Base-by-base conservation (phyloP, 2,888 invertebrate genomes). In the Lissonota sp. region DNA sequence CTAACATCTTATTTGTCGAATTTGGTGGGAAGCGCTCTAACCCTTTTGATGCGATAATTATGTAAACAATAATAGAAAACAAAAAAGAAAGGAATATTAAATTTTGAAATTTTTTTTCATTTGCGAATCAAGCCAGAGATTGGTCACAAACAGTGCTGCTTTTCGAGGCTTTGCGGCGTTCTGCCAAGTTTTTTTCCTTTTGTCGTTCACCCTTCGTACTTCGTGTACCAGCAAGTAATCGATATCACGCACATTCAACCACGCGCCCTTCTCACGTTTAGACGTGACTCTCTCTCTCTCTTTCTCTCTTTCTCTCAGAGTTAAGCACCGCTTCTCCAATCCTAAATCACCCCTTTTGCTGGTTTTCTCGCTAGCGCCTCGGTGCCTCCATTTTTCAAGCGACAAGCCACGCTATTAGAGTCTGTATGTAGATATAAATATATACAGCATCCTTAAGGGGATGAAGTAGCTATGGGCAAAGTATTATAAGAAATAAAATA, bases 231-330 rank as follows among this genome's bases (percentile, higher is more conserved):
- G 69, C 40, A 26, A 77, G 85, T 84, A 87, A 88, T 88, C 88
- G 86, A 88, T 87, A 87, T 85, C 85, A 85, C 85, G 83, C 83
- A 84, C 75, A 81, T 85, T 83, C 66, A 66, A 80, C 84, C 76
- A 66, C 80, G 75, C 75, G 67, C 60, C 76, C 55, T 80, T 82
- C 72, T 6, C 49, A 46, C 76, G 53, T 62, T 42, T 51, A 51
- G 53, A 62, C 75, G 49, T 42, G 16, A 26, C 67, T 44, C 66
- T 49, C 64, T 10, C 26, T 63, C 63, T 46, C 55, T 69, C 37
- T 14, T 42, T n/a, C n/a, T 55, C 77, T 58, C 64, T 44, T 70
- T 42, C 66, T 14, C 60, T 49, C 42, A 14, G 49, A n/a, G 64
- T 63, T 75, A 69, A 72, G 64, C 71, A 63, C 70, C 74, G 74